These are phyloP conservation scores for Casuarius casuarius DNA, from an alignment of 2,113 vertebrate species.

Conservation along the genomic window DNA sequence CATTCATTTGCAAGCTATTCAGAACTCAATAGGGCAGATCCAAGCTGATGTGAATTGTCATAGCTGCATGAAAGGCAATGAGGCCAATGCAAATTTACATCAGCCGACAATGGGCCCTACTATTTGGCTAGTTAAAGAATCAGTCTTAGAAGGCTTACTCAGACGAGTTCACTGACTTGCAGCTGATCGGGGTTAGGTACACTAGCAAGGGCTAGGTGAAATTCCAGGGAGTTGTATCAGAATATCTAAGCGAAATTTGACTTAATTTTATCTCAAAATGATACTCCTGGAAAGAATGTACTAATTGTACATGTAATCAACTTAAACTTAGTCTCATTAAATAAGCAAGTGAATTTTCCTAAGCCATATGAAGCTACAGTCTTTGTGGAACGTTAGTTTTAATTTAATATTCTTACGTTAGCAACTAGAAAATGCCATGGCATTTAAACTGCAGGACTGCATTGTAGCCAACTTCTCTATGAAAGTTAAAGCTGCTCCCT, in stretches of 20 bases:
- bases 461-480: background rate
- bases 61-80: background rate
- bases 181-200: background rate
- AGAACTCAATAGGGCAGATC: background rate
- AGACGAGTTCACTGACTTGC: background rate
- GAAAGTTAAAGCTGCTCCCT: background rate
- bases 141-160: background rate
- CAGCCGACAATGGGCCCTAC: background rate
- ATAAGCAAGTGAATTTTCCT: background rate
- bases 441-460: slow-evolving; percentile 49
- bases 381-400: background rate
- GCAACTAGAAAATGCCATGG: slow-evolving; percentile 44
- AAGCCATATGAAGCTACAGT: background rate
- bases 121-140: background rate
- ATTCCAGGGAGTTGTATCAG: background rate
- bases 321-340: background rate
- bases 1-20: background rate
- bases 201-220: background rate
- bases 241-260: background rate
- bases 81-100: background rate
- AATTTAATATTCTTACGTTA: slow-evolving; percentile 49
- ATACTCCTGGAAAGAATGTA: background rate
- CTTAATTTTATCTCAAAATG: background rate
- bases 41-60: background rate
- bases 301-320: background rate